Evolutionary conservation across 2,888 invertebrate genomes (phyloP).

Genomic region (Eristalinus aeneus): DNA sequence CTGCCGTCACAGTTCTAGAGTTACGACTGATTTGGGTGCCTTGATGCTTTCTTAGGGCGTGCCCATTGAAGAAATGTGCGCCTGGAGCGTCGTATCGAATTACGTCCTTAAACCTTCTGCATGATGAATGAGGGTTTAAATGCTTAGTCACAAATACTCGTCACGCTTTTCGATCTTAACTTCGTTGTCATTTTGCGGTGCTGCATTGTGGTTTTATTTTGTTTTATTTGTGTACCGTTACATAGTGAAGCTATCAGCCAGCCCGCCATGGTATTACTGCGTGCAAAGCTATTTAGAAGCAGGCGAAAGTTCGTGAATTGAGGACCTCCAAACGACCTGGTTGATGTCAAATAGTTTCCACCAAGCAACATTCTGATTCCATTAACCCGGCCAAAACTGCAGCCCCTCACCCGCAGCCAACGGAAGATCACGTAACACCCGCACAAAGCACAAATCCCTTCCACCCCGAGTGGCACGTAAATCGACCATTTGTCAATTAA

Average conservation of each 20-base stretch:
- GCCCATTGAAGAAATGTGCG: background rate
- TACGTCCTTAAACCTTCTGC: too few relatives aligned
- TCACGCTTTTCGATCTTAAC: too few relatives aligned
- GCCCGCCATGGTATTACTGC: background rate
- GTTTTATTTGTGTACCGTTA: too few relatives aligned
- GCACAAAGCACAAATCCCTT: slow-evolving; percentile 38
- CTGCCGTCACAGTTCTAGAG: slow-evolving; percentile 49
- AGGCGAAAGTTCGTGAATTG: background rate
- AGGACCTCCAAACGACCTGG: background rate
- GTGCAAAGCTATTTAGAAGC: background rate
- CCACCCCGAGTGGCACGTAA: slow-evolving; percentile 30
- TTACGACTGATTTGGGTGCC: slow-evolving; percentile 48
- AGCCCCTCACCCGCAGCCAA: background rate
- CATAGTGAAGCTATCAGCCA: background rate
- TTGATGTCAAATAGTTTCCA: background rate
- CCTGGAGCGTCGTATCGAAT: background rate
- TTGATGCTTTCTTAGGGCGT: background rate
- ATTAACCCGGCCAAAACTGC: slow-evolving; percentile 5
- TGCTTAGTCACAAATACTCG: too few relatives aligned
- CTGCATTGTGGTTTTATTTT: too few relatives aligned
- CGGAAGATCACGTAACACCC: slow-evolving; percentile 26
- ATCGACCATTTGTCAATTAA: slow-evolving; percentile 48
- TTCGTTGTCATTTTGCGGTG: background rate
- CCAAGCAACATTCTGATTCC: slow-evolving; percentile 4
- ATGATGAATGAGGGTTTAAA: too few relatives aligned